phyloP scores from a whole-genome alignment of 2,888 invertebrate species.

The Ligdia adustata region DNA sequence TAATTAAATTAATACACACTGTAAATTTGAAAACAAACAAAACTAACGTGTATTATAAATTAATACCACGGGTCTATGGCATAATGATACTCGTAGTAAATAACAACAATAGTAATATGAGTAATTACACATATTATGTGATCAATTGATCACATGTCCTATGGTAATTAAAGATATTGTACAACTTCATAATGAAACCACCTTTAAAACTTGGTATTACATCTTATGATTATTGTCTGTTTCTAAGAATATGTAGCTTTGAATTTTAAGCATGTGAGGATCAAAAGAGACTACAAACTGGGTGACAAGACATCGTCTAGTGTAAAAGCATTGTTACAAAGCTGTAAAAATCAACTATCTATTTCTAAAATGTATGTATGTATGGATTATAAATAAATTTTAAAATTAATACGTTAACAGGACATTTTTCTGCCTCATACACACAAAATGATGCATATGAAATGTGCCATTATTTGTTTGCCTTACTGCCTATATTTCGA shows the following conservation, averaged over 20 bases:
- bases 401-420: slow-evolving; percentile 9
- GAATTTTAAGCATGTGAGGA: slow-evolving; percentile 3
- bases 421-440: slow-evolving; percentile 9
- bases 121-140: no score
- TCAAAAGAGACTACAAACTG: neutral
- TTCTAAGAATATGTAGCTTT: slow-evolving; percentile 1
- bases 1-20: no score
- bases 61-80: no score
- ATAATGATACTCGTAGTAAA: no score
- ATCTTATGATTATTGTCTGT: slow-evolving; percentile 13
- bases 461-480: slow-evolving; percentile 16
- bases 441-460: slow-evolving; percentile 5
- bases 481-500: neutral
- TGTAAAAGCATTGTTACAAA: slow-evolving; percentile 15
- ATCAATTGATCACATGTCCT: neutral
- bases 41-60: no score
- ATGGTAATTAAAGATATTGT: neutral
- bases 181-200: slow-evolving; percentile 5
- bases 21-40: no score
- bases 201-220: slow-evolving; percentile 11
- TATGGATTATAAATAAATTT: neutral
- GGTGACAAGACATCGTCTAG: slow-evolving; percentile 4
- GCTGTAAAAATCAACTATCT: slow-evolving; percentile 12
- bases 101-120: no score
- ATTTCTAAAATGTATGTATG: neutral